Evolutionary conservation across 2,113 vertebrate species (phyloP), one percentile per base, ranked within the genome.

Genomic region (Camarhynchus parvulus): DNA sequence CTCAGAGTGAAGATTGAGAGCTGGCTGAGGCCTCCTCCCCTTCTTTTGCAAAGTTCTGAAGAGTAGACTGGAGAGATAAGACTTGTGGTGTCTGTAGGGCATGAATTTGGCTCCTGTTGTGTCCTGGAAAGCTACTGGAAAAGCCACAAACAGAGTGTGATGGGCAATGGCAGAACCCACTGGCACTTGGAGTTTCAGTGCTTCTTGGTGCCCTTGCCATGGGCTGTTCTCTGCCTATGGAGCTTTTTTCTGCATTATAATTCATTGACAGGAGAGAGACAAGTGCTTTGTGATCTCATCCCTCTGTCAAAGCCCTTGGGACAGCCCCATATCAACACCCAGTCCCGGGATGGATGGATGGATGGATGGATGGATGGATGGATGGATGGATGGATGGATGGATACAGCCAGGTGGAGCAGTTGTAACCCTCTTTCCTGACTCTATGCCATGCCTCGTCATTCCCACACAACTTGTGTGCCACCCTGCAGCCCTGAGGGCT

Each of bases 401-500:
- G 63, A 76, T 83, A 17, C n/a, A 87, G 31, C 42, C 37, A 72
- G 35, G 18, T 10, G 5, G 25, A 86, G 49, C 63, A 73, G 30
- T 28, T 4, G 3, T 28, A 39, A 55, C 39, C 11, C 28, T 49
- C 8, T 55, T 28, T 90, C 14, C 42, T 22, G 30, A 35, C 39
- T 28, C 52, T 68, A 20, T 5, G 3, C 49, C 33, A 5, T 78
- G 47, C 27, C 75, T 76, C 0, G 0, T 5, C 6, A 35, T 77
- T 76, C 50, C 46, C 22, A 73, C 33, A 37, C 41, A 52, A 23
- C 16, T 44, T 13, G 5, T 44, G 11, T 0, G 0, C n/a, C 63
- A 56, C 11, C 41, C 31, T 25, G 50, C 50, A 86, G 67, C 30
- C 63, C 33, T 2, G 0, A 55, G 61, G n/a, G 22, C 28, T 10